A percentile compares a stretch with the other conserved stretches of the same genome.
Conservation (phyloP, 2,888 invertebrate genomes). For the Dicyrtomina minuta region DNA sequence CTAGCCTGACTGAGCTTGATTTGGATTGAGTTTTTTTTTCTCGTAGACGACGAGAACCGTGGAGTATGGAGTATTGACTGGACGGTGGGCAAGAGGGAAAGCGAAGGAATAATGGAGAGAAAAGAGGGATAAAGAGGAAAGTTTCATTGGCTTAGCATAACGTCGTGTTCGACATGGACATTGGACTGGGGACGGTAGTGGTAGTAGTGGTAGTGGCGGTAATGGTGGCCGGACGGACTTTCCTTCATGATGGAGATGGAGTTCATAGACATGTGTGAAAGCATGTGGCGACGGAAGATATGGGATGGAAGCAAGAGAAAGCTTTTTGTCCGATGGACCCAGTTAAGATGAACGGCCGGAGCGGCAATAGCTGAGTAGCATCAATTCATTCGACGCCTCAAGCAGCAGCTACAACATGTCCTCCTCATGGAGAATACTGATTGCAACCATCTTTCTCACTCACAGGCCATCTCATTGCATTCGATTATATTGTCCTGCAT, state of each 20-base stretch:
- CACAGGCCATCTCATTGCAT: constrained; percentile 16
- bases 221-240: not conserved
- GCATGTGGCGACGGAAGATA: not conserved
- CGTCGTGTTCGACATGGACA: not conserved
- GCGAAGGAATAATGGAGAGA: not conserved
- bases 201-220: not conserved
- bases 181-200: not conserved
- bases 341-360: constrained; percentile 17
- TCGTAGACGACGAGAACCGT: too few species aligned
- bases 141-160: too few species aligned
- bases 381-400: constrained; percentile 34
- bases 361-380: constrained; percentile 35
- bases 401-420: constrained; percentile 18
- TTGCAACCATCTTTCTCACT: constrained; percentile 33
- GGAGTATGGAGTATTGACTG: too few species aligned
- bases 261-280: not conserved
- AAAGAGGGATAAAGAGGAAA: not conserved
- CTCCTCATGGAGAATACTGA: constrained; percentile 36
- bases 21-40: too few species aligned
- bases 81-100: too few species aligned
- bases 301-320: not conserved
- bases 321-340: constrained; percentile 21
- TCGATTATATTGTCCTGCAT: not conserved
- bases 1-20: too few species aligned
- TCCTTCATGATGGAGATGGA: too few species aligned